Evolutionary conservation across 1,140 invertebrate genomes (phyloP), one percentile per base, ranked within the genome.

Genomic region (Leptopilina boulardi): DNA sequence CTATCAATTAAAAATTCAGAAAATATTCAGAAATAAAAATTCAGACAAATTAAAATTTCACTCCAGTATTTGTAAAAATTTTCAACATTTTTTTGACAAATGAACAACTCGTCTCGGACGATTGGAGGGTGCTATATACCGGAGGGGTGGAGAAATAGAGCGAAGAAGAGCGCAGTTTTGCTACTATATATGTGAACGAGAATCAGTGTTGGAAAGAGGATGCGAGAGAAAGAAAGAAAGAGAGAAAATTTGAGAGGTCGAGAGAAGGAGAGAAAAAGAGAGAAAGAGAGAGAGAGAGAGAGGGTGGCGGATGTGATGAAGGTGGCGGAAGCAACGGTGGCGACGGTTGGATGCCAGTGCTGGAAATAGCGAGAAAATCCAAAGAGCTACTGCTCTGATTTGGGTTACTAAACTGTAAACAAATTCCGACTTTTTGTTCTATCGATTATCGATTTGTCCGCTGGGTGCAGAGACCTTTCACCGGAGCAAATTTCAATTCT

Each of bases 351-450:
- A 47, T 38, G 38, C 18, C 30, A 30, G 8, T 19, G 34, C 56
- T 54, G 2, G 41, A 74, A 70, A 70, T 59, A 70, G 77, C 54
- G 73, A 66, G 59, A 34, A 23, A 66, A 66, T 23, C 54, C 76
- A 78, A 42, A 75, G 71, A 77, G 78, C 81, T 79, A 76, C 78
- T 75, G 78, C 82, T 77, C 80, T 84, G 87, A 89, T 89, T 89
- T 89, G 87, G 88, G 87, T 89, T 89, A 89, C 88, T 88, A 89
- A 89, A 88, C 87, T 88, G 88, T 89, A 89, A 89, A 89, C 88
- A 89, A 89, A 89, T 89, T 88, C 84, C 59, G 82, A 85, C 85
- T 88, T 88, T 88, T 88, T 87, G 84, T 85, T 82, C 80, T 73
- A 88, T 89, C 87, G 87, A 89, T 89, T 87, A 89, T 89, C 86